These are phyloP conservation scores for Misgurnus anguillicaudatus DNA, from an alignment of 2,113 vertebrate species.

Conservation along the genomic window DNA sequence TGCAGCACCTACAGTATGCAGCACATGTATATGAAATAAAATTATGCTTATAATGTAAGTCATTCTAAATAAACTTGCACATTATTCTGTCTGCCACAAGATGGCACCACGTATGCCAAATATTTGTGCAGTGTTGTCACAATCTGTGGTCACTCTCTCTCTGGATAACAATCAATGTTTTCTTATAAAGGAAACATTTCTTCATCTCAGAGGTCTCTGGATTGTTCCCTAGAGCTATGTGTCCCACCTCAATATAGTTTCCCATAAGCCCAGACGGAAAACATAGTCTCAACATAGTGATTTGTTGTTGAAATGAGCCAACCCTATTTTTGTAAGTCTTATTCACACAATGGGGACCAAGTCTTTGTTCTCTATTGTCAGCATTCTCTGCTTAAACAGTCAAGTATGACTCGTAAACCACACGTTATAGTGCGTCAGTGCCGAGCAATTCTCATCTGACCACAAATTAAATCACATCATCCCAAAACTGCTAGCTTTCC, in stretches of 20 bases:
- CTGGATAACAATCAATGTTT: conserved; percentile 39
- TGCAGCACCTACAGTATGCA: no score
- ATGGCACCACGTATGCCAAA: conserved; percentile 59
- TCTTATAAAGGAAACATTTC: conserved; percentile 18
- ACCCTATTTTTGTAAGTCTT: conserved; percentile 9
- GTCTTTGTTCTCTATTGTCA: conserved; percentile 11
- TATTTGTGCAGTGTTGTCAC: conserved; percentile 38
- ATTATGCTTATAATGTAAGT: neutral
- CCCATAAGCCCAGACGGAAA: conserved; percentile 11
- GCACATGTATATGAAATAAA: no score
- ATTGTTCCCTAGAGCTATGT: conserved; percentile 27
- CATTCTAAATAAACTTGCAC: neutral
- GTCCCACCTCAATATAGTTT: conserved; percentile 36
- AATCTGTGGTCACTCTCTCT: conserved; percentile 54
- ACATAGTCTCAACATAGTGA: conserved; percentile 8
- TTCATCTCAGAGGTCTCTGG: conserved; percentile 13
- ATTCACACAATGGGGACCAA: conserved; percentile 24
- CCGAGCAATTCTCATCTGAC: conserved; percentile 36
- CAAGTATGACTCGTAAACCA: conserved; percentile 19
- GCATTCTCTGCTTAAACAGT: conserved; percentile 7
- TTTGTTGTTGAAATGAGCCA: conserved; percentile 6
- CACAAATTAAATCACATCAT: conserved; percentile 37
- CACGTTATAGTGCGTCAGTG: neutral
- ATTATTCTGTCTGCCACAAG: conserved; percentile 58
- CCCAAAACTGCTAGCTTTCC: conserved; percentile 4